A percentile compares a stretch with the other conserved stretches of the same genome.
Conservation (phyloP, 2,797 vertebrate genomes). For the Alca torda region DNA sequence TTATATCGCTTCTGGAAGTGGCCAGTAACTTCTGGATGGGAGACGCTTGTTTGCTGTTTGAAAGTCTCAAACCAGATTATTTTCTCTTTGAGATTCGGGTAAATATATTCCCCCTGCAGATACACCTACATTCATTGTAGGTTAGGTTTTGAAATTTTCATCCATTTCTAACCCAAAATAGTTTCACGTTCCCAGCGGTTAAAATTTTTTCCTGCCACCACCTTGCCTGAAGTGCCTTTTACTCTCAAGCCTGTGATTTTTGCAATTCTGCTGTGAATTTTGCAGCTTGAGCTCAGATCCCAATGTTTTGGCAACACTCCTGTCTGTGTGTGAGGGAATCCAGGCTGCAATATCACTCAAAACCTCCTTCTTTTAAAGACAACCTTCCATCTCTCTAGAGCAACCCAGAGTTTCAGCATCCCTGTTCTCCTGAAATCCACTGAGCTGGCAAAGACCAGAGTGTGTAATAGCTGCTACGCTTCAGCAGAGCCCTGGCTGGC, state of each 20-base stretch:
- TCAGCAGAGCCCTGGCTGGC: neutral
- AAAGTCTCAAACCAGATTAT: neutral
- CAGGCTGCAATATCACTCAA: neutral
- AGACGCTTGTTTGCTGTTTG: neutral
- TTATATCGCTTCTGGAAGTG: neutral
- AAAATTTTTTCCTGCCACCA: neutral
- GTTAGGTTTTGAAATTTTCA: neutral
- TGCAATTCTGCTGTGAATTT: slow-evolving; percentile 14
- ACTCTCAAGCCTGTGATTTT: neutral
- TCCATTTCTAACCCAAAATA: neutral
- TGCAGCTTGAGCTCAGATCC: slow-evolving; percentile 18
- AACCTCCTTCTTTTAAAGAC: neutral
- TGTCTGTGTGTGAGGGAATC: neutral
- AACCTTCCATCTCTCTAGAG: neutral
- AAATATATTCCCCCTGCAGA: neutral
- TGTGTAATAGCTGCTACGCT: neutral
- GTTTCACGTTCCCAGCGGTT: neutral
- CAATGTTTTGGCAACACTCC: slow-evolving; percentile 17
- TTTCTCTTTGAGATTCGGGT: neutral
- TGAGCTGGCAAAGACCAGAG: neutral
- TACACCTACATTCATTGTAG: neutral
- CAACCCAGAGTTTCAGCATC: neutral
- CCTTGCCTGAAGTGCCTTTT: neutral
- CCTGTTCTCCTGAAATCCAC: neutral
- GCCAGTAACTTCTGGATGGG: neutral